Base-by-base conservation (phyloP, 2,113 vertebrate species). In the Probosciger aterrimus region DNA sequence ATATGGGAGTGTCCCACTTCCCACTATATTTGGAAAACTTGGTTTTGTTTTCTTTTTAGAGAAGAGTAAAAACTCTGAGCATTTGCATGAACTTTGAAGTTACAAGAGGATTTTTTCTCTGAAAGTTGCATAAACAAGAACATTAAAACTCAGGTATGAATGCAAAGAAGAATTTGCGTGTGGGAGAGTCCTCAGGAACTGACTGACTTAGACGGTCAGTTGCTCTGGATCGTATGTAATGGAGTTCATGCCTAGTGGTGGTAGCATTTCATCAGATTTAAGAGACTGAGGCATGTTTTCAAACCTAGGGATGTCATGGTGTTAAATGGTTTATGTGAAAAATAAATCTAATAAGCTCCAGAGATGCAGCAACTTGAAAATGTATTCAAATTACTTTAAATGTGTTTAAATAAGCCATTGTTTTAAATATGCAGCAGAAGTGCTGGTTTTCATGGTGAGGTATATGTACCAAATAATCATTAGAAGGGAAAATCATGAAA, bases 231-330 rank as follows among this genome's bases (percentile, higher is more conserved):
- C 9, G 24, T 33, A 43, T 62, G 41, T 74, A 82, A 92, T 77
- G 95, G 82, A 93, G 35, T 68, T 88, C 86, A 85, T 82, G 78
- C 86, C 82, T 92, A 88, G 25, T 81, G 37, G 60, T 95, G 95
- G 93, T 89, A 95, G 64, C 18, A 76, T 92, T 97, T 96, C 4
- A 71, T 92, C 78, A 88, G 46, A 63, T 95, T 96, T 69, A 62
- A 71, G 84, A 96, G 88, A 68, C 65, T 87, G 86, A 95, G 96
- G 31, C 30, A 35, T 67, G 30, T 84, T 96, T 96, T 94, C 79
- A 92, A 80, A 75, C 65, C 82, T 33, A 8, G 80, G 33, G 50
- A 53, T 96, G 57, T 81, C 88, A 80, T 44, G 31, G 31, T 71
- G 50, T 83, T 82, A 4, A 28, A 86, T 4, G 10, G 23, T 52